Evolutionary conservation across 1,140 invertebrate genomes (phyloP), one percentile per base, ranked within the genome.

Genomic region (Stegodyphus dumicola): DNA sequence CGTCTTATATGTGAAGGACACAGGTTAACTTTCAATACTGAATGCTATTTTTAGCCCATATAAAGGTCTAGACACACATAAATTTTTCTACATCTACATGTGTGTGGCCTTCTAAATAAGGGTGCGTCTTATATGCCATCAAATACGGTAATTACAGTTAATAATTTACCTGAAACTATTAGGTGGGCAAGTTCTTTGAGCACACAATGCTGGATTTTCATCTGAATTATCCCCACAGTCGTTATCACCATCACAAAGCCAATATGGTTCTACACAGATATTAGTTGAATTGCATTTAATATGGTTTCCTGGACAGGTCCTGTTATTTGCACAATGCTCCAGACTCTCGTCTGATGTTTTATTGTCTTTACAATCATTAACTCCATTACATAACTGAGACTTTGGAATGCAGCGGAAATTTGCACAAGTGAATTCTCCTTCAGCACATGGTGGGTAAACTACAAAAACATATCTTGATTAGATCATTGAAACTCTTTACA

Each of bases 161-260:
- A 1, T 10, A 60, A 60, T 18, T 65, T 89, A 92, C 89, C 93
- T 93, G 92, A 98, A 97, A 88, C 95, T 97, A 89, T 97, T 97
- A 49, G 95, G 94, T 0, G 97, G 96, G 89, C 97, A 98, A 0
- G 95, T 95, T 86, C 96, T 92, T 87, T 96, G 94, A 0, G 95
- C 94, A 89, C 97, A 99, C 88, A 97, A 94, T 54, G 96, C 89
- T 0, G 95, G 93, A 93, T 98, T 95, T 91, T 99, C 98, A 90
- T 99, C 97, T 1, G 95, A 95, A 89, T 97, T 98, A 89, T 99
- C 98, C 0, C 97, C 97, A 89, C 97, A 99, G 90, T 99, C 97
- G 89, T 98, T 97, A 86, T 96, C 96, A 0, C 96, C 96, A 88
- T 90, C 89, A 89, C 97, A 98, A 0, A 98, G 91, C 96, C 96